phyloP scores from a whole-genome alignment of 2,888 invertebrate genomes.

The Helobdella robusta region DNA sequence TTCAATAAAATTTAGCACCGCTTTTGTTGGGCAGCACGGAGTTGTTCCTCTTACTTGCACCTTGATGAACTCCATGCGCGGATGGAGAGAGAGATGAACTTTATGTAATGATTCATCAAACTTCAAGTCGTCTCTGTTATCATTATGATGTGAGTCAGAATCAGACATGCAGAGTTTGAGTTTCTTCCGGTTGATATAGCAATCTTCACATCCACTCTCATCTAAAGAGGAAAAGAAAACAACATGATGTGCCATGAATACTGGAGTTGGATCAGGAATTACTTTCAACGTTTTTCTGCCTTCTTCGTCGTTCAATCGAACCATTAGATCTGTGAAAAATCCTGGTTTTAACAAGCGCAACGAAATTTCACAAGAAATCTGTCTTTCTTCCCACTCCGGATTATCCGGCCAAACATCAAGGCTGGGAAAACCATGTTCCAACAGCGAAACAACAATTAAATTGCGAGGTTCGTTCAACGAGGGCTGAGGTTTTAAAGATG shows the following conservation, averaged over 20 bases:
- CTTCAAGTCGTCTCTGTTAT: not conserved
- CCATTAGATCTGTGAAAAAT: conserved; percentile 34
- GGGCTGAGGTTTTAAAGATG: too few relatives aligned
- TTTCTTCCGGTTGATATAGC: conserved; percentile 30
- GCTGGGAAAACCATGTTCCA: conserved; percentile 35
- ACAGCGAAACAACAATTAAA: conserved; percentile 32
- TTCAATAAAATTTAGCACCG: conserved; percentile 35
- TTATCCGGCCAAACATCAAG: conserved; percentile 37
- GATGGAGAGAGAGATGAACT: conserved; percentile 35
- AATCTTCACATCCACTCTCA: conserved; percentile 36
- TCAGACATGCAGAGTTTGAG: conserved; percentile 18
- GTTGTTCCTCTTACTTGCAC: conserved; percentile 34
- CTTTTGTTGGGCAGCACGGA: conserved; percentile 36
- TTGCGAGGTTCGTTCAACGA: conserved; percentile 19
- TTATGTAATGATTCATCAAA: conserved; percentile 36
- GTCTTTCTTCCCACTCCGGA: conserved; percentile 38
- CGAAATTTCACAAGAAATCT: conserved; percentile 35
- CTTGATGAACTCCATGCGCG: conserved; percentile 33
- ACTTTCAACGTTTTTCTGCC: conserved; percentile 34
- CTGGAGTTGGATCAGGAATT: conserved; percentile 35
- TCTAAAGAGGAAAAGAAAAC: conserved; percentile 36
- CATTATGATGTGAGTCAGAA: conserved; percentile 5
- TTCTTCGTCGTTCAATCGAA: conserved; percentile 32
- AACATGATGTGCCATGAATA: conserved; percentile 36
- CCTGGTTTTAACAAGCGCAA: conserved; percentile 32